phyloP scores from a whole-genome alignment of 2,888 invertebrate species.

The Drosophila meridiana region DNA sequence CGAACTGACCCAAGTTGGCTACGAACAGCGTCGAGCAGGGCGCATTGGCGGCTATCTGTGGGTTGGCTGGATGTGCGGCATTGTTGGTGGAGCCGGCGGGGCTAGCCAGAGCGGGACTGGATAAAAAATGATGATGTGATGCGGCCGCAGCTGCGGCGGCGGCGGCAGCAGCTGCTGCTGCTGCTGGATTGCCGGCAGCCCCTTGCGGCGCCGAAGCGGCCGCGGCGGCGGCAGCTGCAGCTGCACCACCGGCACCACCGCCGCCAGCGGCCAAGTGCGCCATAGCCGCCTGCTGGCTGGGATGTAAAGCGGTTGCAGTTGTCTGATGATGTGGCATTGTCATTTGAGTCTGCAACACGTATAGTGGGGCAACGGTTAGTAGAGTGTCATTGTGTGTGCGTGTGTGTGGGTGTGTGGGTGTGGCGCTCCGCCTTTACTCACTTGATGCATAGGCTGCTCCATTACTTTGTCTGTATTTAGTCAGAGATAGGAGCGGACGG shows the following conservation, averaged over 20 bases:
- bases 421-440: conserved; percentile 66
- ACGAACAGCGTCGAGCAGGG: conserved; percentile 99
- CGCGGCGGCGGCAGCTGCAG: conserved; percentile 79
- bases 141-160: conserved; percentile 72
- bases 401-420: not conserved
- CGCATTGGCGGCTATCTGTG: conserved; percentile 89
- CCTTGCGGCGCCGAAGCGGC: conserved; percentile 82
- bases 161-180: conserved; percentile 63
- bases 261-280: conserved; percentile 86
- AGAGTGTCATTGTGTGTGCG: not conserved
- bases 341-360: conserved; percentile 85
- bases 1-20: conserved; percentile 98
- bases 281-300: conserved; percentile 87
- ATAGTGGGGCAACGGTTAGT: conserved; percentile 1
- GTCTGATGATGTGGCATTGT: conserved; percentile 86
- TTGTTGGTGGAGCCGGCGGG: conserved; percentile 89
- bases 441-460: conserved; percentile 86
- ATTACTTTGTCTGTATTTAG: conserved; percentile 90
- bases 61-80: conserved; percentile 85
- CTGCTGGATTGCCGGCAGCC: conserved; percentile 61
- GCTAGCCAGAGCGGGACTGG: conserved; percentile 96
- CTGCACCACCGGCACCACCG: conserved; percentile 64
- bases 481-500: conserved; percentile 98
- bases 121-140: conserved; percentile 93
- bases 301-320: conserved; percentile 86